Conservation (phyloP, 2,888 invertebrate species). For the Epistrophe grossulariae region DNA sequence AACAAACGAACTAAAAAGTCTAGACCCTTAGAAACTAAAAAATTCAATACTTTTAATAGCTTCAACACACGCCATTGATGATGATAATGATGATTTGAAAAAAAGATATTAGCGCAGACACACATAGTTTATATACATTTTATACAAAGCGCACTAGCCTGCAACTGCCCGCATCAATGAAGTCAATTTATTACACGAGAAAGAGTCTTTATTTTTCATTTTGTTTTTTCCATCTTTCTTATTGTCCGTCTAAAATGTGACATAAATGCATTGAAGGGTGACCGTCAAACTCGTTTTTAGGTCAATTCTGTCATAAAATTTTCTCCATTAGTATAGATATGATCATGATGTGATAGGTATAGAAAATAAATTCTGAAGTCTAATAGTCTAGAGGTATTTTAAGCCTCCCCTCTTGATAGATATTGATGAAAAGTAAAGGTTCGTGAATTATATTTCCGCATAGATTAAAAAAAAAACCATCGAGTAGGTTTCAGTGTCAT, state of each 20-base stretch:
- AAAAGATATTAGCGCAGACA: constrained; percentile 46
- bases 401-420: neutral
- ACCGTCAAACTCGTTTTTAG: constrained; percentile 63
- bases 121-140: neutral
- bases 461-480: neutral
- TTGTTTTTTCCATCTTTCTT: constrained; percentile 20
- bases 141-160: neutral
- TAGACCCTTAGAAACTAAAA: constrained; percentile 61
- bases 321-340: constrained; percentile 32
- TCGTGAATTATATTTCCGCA: constrained; percentile 54
- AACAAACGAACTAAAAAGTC: constrained; percentile 50
- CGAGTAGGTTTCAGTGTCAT: constrained; percentile 39
- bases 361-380: neutral
- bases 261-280: constrained; percentile 48
- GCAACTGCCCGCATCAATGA: constrained; percentile 62
- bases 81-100: constrained; percentile 56
- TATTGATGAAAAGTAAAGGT: constrained; percentile 21
- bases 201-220: constrained; percentile 2
- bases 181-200: constrained; percentile 57
- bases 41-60: constrained; percentile 64
- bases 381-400: neutral
- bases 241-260: constrained; percentile 43
- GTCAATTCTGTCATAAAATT: constrained; percentile 68
- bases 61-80: constrained; percentile 65
- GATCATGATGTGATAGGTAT: neutral